Evolutionary conservation across 2,888 invertebrate genomes (phyloP).

Genomic region (Caenorhabditis angaria): DNA sequence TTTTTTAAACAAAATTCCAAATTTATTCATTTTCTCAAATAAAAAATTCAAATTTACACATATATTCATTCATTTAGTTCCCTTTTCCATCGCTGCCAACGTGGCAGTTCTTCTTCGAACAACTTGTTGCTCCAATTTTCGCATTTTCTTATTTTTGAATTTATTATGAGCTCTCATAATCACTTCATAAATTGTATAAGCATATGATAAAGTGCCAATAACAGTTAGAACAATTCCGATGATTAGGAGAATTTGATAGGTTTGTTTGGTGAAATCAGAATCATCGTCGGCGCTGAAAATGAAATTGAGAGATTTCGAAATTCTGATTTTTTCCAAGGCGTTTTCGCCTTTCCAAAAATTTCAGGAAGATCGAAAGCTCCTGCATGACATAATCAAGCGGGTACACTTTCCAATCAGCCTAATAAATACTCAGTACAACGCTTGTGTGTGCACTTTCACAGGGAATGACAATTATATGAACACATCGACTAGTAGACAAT

Average conservation of each 20-base stretch:
- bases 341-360: not conserved
- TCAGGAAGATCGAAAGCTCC: not conserved
- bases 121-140: conserved; percentile 53
- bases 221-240: conserved; percentile 40
- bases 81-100: not conserved
- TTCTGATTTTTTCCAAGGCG: not conserved
- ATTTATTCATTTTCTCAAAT: no score
- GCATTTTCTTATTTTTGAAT: conserved; percentile 33
- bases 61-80: not conserved
- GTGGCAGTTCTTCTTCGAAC: not conserved
- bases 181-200: conserved; percentile 50
- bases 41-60: no score
- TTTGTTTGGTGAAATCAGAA: conserved; percentile 39
- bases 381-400: no score
- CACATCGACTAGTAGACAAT: no score
- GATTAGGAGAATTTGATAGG: conserved; percentile 20
- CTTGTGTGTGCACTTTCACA: no score
- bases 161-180: conserved; percentile 39
- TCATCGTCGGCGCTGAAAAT: conserved; percentile 47
- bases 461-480: no score
- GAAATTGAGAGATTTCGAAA: no score
- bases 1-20: no score
- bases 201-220: conserved; percentile 44
- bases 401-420: no score
- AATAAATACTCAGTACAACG: no score